phyloP scores from a whole-genome alignment of 2,113 vertebrate genomes.

The Pangasianodon gigas region DNA sequence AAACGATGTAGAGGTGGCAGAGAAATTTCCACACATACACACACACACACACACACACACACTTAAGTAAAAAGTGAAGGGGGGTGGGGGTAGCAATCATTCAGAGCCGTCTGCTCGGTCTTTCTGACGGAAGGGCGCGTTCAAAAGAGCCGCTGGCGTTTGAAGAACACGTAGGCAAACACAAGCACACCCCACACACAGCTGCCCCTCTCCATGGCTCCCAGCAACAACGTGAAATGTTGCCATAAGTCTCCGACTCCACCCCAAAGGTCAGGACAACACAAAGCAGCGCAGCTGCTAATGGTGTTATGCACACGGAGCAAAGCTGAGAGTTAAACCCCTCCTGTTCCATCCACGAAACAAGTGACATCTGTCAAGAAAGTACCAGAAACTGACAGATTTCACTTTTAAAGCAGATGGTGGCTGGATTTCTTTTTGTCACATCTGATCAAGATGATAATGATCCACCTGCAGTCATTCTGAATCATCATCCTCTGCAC shows the following conservation, averaged over 20 bases:
- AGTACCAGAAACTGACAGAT: conserved; percentile 26
- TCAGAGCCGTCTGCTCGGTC: conserved; percentile 46
- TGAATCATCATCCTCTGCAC: conserved; percentile 3
- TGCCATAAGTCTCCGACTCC: conserved; percentile 45
- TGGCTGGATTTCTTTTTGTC: background rate
- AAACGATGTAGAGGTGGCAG: conserved; percentile 15
- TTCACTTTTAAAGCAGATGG: conserved; percentile 39
- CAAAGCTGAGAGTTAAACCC: conserved; percentile 9
- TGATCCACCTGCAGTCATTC: conserved; percentile 12
- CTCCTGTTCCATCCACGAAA: background rate
- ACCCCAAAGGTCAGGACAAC: conserved; percentile 14
- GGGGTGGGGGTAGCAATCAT: background rate
- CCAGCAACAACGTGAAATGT: conserved; percentile 43
- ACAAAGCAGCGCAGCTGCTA: conserved; percentile 48
- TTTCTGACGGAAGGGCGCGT: conserved; percentile 48
- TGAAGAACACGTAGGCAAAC: conserved; percentile 58
- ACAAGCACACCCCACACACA: conserved; percentile 57
- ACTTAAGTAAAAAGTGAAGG: conserved; percentile 26
- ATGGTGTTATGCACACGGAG: background rate
- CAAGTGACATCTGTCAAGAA: conserved; percentile 29
- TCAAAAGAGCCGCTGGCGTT: conserved; percentile 65
- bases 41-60: conserved; percentile 48
- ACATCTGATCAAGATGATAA: conserved; percentile 17
- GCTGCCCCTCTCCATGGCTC: conserved; percentile 57
- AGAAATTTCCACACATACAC: conserved; percentile 49